These are phyloP conservation scores for Dromiciops gliroides DNA, from an alignment of 2,113 vertebrate genomes.

Conservation along the genomic window DNA sequence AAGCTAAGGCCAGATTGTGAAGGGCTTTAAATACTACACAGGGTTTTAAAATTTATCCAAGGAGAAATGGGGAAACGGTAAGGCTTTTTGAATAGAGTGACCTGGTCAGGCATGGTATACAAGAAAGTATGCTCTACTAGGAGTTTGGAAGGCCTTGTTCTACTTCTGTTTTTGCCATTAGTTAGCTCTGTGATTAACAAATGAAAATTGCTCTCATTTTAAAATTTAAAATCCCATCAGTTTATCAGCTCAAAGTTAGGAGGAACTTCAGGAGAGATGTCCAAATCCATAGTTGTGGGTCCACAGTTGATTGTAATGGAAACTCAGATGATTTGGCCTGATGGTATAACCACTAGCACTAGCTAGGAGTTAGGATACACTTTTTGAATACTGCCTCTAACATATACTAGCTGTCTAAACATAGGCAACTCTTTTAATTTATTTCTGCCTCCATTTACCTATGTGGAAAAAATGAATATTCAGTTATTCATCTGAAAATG, in stretches of 20 bases:
- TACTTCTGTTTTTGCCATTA: constrained; percentile 15
- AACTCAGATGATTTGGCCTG: neutral
- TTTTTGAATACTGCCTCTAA: neutral
- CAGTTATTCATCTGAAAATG: neutral
- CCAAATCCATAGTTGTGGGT: neutral
- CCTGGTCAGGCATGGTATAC: too few species aligned
- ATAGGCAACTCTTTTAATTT: neutral
- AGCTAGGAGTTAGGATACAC: neutral
- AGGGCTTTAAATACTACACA: neutral
- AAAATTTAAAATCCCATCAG: neutral
- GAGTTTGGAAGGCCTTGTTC: neutral
- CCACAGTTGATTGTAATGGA: neutral
- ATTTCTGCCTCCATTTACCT: neutral
- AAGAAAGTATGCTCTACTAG: too few species aligned
- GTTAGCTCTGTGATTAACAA: neutral
- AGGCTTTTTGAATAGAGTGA: too few species aligned
- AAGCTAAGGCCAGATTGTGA: neutral
- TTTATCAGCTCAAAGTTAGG: neutral
- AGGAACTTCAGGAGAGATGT: neutral
- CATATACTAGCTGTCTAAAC: neutral
- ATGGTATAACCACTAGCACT: neutral
- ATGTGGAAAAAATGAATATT: neutral
- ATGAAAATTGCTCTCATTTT: neutral
- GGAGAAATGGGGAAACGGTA: neutral
- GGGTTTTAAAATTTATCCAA: neutral